Base-by-base conservation (phyloP, 2,888 invertebrate species). In the Nemurella pictetii region DNA sequence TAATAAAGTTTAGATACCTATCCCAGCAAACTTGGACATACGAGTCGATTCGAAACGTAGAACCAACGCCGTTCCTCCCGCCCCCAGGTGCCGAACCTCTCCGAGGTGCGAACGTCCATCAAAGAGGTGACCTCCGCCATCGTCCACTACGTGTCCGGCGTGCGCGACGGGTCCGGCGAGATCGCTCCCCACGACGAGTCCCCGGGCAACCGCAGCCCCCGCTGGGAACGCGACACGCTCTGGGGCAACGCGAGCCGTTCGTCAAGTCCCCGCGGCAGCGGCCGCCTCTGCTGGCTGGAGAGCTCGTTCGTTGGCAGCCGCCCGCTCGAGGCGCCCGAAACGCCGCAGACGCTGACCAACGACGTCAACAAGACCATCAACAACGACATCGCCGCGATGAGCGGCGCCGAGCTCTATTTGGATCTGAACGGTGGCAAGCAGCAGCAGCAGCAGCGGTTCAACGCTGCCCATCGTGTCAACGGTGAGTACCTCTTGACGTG, bases 51-150 rank as follows among this genome's bases (percentile, higher is more conserved):
- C n/a, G n/a, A n/a, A n/a, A n/a, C n/a, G n/a, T n/a, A n/a, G n/a
- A 75, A 7, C 26, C 9, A 75, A 27, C 28, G 15, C 32, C 5
- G 2, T 81, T 35, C 35, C 35, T 7, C 20, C 73, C 32, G 72
- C 36, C 83, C 73, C 74, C 86, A 90, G 84, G 90, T 91, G 75
- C 90, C 92, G 77, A 92, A 92, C 87, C 91, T 92, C 0, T 91
- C 92, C 1, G 93, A 94, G 89, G 96, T 96, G 86, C 95, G 95
- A 89, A 94, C 96, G 87, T 96, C 96, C 85, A 97, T 97, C 90
- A 97, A 97, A 90, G 97, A 97, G 91, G 97, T 97, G 87, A 97
- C 97, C 87, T 97, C 97, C 88, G 97, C 97, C 81, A 97, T 97
- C 88, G 97, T 97, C 84, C 97, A 97, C 90, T 97, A 97, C 92